Base-by-base conservation (phyloP, 2,888 invertebrate genomes). In the Gortyna flavago region DNA sequence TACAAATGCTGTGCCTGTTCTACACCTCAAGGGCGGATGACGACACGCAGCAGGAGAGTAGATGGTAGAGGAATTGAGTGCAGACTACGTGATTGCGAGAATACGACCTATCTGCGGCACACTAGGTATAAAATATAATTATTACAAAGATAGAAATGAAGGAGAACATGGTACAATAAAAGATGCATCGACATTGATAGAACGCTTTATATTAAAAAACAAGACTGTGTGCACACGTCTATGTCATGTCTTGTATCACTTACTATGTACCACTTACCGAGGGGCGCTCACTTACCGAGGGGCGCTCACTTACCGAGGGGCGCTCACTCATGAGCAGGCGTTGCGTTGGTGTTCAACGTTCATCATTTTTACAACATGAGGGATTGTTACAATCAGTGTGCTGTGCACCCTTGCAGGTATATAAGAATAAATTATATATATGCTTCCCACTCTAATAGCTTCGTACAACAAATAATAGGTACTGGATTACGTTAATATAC, bases 201-300 rank as follows among this genome's bases (percentile, higher is more conserved):
- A 82, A 82, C 61, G 72, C 69, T 87, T 83, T 87, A 77, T 86
- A 88, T 88, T 87, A 85, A 84, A 87, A 89, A 90, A 90, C 85
- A 87, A 86, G 87, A 87, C 79, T 51, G 67, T 35, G 72, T 69
- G 77, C 74, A 73, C 77, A 72, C 57, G 61, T 38, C 38, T 75
- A 72, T 77, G 65, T 76, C 38, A 61, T 57, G 29, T 72, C 6
- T 67, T 38, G 44, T 64, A 62, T 66, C 67, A 72, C 48, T 72
- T 32, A 9, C 4, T 32, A 32, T 25, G 57, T n/a, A 13, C 18
- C 32, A 61, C 21, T 0, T 59, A 51, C 69, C 61, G 25, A 68
- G 38, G 38, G 38, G 38, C 9, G 38, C 35, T 35, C 35, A 35
- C 21, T 0, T 35, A 35, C 35, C 38, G 38, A 38, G 62, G 57